phyloP scores from a whole-genome alignment of 2,797 vertebrate genomes.

The Anolis apletophallus region DNA sequence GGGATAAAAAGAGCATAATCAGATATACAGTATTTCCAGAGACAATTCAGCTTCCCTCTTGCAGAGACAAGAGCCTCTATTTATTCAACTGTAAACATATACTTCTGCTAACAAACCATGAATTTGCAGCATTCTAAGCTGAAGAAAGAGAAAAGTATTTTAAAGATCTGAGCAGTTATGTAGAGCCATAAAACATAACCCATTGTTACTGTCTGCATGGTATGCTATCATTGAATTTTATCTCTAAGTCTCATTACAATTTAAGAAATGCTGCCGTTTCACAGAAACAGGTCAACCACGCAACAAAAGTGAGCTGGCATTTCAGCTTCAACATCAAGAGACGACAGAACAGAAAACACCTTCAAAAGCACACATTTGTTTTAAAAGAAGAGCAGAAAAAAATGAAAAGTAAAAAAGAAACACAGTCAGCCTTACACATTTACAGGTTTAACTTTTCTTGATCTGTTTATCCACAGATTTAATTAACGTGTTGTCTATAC shows the following conservation, averaged over 20 bases:
- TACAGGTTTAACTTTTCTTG: no score
- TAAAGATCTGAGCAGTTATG: constrained; percentile 20
- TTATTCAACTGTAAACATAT: constrained; percentile 50
- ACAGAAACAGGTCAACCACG: not conserved
- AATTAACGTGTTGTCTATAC: no score
- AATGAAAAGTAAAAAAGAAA: not conserved
- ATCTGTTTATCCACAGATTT: no score
- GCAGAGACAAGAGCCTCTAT: constrained; percentile 33
- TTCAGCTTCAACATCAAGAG: not conserved
- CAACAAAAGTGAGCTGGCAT: not conserved
- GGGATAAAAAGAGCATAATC: constrained; percentile 36
- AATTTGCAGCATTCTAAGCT: constrained; percentile 50
- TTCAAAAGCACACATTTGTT: not conserved
- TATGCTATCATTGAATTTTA: constrained; percentile 31
- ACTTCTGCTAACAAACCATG: constrained; percentile 53
- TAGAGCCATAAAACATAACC: constrained; percentile 15
- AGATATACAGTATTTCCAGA: constrained; percentile 48
- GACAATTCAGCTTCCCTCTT: constrained; percentile 30
- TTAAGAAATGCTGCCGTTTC: not conserved
- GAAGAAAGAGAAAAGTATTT: constrained; percentile 30
- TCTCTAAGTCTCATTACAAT: constrained; percentile 30
- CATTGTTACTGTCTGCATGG: not conserved
- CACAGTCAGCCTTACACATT: no score
- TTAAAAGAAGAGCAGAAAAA: not conserved
- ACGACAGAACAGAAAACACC: not conserved